Evolutionary conservation across 2,888 invertebrate genomes (phyloP).

Genomic region (Drosophila melanosoma): DNA sequence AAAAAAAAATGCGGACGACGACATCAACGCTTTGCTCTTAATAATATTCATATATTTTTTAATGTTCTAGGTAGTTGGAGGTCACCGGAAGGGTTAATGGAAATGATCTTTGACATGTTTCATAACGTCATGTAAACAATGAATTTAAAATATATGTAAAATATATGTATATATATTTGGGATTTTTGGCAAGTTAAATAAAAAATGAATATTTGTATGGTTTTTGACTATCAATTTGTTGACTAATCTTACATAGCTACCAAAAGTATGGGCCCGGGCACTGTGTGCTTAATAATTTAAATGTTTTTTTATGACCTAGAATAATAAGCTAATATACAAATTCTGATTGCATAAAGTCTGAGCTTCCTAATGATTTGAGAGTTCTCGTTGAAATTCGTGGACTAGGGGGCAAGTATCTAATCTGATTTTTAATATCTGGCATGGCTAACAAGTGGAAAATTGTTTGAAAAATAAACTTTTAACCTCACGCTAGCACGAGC

Average conservation of each 20-base stretch:
- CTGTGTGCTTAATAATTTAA: not conserved
- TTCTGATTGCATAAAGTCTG: not conserved
- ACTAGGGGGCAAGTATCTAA: not conserved
- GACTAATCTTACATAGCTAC: not conserved
- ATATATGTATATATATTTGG: not conserved
- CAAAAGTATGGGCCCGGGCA: not conserved
- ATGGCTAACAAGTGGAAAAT: not conserved
- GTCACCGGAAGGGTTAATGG: constrained; percentile 49
- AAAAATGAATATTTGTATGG: not conserved
- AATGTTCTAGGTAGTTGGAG: constrained; percentile 14
- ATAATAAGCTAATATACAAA: not conserved
- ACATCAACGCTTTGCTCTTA: not conserved
- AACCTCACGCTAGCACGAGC: not conserved
- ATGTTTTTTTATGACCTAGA: not conserved
- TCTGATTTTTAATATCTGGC: constrained; percentile 27
- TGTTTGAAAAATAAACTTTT: not conserved
- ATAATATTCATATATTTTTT: not conserved
- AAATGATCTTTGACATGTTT: constrained; percentile 23
- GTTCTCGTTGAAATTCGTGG: not conserved
- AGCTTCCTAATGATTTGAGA: not conserved
- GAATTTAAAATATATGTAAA: not conserved
- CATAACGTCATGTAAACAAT: not conserved
- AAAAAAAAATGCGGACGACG: not conserved
- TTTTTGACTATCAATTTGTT: not conserved
- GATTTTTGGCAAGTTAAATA: not conserved